Percentiles rank a stretch among this genome's conserved stretches.
Evolutionary conservation across 2,797 vertebrate species (phyloP).

Genomic region (Lagorchestes hirsutus): DNA sequence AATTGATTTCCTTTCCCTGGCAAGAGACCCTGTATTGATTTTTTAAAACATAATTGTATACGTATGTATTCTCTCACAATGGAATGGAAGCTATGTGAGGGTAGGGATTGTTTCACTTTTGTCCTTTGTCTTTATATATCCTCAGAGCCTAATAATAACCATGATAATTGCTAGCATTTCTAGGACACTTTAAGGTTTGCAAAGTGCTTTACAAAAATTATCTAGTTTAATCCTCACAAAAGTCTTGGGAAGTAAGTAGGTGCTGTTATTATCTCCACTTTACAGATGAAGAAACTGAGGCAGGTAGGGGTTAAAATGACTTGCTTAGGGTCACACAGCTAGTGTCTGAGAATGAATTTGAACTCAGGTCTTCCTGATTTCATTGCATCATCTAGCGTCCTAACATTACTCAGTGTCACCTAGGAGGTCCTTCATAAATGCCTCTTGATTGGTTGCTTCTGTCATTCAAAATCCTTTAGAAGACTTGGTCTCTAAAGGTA

Average conservation of each 20-base stretch:
- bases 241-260: background rate
- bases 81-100: conserved; percentile 33
- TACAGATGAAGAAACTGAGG: background rate
- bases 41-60: conserved; percentile 54
- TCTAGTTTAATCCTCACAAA: background rate
- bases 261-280: background rate
- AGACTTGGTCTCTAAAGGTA: background rate
- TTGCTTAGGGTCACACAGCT: background rate
- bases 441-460: background rate
- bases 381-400: background rate
- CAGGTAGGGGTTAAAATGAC: background rate
- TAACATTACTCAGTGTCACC: background rate
- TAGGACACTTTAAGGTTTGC: background rate
- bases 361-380: background rate
- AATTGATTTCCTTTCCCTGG: conserved; percentile 35
- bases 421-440: background rate
- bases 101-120: conserved; percentile 17
- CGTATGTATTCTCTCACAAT: conserved; percentile 14
- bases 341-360: too few species aligned
- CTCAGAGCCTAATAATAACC: background rate
- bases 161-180: background rate
- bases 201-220: background rate
- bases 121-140: background rate
- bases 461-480: background rate
- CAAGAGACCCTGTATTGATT: conserved; percentile 24